Conservation (phyloP, 1,140 invertebrate genomes). For the Theocolax elegans region DNA sequence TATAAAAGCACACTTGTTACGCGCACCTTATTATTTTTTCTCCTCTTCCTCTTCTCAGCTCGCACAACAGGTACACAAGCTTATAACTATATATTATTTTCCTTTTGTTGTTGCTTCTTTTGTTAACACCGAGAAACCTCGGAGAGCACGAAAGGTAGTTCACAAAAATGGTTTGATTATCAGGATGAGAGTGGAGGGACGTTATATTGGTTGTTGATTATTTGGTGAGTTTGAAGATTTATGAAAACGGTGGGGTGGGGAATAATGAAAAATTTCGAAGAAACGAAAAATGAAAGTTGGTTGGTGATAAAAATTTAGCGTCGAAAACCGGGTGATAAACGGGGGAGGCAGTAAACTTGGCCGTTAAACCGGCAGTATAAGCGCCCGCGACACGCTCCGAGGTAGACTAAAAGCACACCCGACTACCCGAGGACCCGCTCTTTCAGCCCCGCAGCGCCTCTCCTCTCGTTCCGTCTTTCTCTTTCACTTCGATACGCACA, state of each 20-base stretch:
- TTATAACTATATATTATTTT: too few relatives aligned
- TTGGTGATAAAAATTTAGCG: background rate
- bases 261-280: background rate
- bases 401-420: constrained; percentile 59
- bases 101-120: too few relatives aligned
- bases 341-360: constrained; percentile 6
- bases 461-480: constrained; percentile 18
- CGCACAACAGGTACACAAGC: background rate
- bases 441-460: constrained; percentile 41
- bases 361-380: constrained; percentile 29
- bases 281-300: background rate
- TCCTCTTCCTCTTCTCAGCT: background rate
- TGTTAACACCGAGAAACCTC: too few relatives aligned
- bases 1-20: too few relatives aligned
- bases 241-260: background rate
- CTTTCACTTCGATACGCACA: background rate
- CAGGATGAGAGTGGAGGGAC: too few relatives aligned
- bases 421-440: constrained; percentile 41
- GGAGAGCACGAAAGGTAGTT: too few relatives aligned
- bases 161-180: too few relatives aligned
- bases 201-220: too few relatives aligned
- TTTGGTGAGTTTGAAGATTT: too few relatives aligned
- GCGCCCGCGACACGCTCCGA: constrained; percentile 52
- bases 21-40: too few relatives aligned
- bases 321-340: background rate